These are phyloP conservation scores for Hepsetus odoe DNA, from an alignment of 2,113 vertebrate genomes.

Conservation along the genomic window DNA sequence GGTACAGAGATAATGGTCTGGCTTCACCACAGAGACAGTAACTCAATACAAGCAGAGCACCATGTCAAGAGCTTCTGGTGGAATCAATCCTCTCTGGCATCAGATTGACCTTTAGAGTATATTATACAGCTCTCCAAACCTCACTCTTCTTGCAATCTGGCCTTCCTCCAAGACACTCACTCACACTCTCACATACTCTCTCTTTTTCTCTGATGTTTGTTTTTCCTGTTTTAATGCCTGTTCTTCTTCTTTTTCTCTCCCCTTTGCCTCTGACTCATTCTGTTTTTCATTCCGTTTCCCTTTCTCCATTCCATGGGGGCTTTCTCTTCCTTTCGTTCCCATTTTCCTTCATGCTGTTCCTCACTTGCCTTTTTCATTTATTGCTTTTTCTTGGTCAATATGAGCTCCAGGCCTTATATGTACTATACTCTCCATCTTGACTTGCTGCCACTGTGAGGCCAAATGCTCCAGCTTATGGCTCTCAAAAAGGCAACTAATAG, in stretches of 20 bases:
- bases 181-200: neutral
- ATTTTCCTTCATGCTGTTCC: slow-evolving; percentile 14
- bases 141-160: slow-evolving; percentile 54
- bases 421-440: neutral
- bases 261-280: slow-evolving; percentile 24
- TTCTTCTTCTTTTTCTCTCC: slow-evolving; percentile 25
- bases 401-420: neutral
- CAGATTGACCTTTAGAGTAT: slow-evolving; percentile 77
- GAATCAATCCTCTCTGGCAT: slow-evolving; percentile 74
- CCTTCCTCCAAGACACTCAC: slow-evolving; percentile 37
- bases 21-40: slow-evolving; percentile 33
- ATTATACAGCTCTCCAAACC: slow-evolving; percentile 63
- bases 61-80: slow-evolving; percentile 74
- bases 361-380: slow-evolving; percentile 15
- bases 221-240: slow-evolving; percentile 27
- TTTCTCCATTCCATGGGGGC: slow-evolving; percentile 10
- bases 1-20: slow-evolving; percentile 21
- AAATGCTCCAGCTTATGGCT: neutral
- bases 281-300: slow-evolving; percentile 36
- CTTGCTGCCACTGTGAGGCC: neutral
- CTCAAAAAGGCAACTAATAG: neutral
- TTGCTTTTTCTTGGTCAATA: slow-evolving; percentile 27
- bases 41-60: slow-evolving; percentile 58
- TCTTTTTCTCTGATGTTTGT: neutral
- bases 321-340: slow-evolving; percentile 14